Evolutionary conservation across 2,113 vertebrate genomes (phyloP), one percentile per base, ranked within the genome.

Genomic region (Sardina pilchardus): DNA sequence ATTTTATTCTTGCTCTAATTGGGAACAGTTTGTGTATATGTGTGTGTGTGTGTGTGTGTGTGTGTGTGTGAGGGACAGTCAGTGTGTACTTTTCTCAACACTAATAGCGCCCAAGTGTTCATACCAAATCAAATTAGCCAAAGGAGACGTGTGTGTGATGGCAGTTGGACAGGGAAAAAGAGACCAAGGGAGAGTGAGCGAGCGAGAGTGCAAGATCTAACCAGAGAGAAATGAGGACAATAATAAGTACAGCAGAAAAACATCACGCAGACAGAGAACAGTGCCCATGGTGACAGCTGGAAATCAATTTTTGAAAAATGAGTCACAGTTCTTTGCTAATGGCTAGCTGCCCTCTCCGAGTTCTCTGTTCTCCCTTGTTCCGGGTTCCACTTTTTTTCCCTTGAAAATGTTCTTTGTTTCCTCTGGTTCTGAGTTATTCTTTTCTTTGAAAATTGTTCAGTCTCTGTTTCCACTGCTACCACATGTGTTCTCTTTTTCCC

Each of bases 1-100:
- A 83, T 24, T 84, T 81, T 71, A 56, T 81, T 43, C 48, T 42
- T 67, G 30, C 82, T 87, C 50, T 87, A 88, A 88, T 90, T 90
- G 89, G 85, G 81, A 80, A 42, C 71, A 48, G 48, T 87, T 82
- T 63, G 82, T 43, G 34, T n/a, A 36, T 83, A 44, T 71, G 7
- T 34, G 16, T 34, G n/a, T 63, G 1, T 30, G 6, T 67, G 24
- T 26, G n/a, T 67, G 24, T 30, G 24, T 67, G 6, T 59, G 24
- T 59, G 17, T n/a, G 53, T 6, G 53, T 21, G 53, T 59, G 53
- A 5, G 53, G 14, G 53, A 75, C 30, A 17, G 30, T 75, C 34
- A 39, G 71, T 78, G 30, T 78, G 30, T 78, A 39, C 39, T 78
- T 78, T 78, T 78, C 30, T 36, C 12, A 36, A 34, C 71, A 78